Conservation (phyloP, 2,888 invertebrate genomes). For the Muscina levida region DNA sequence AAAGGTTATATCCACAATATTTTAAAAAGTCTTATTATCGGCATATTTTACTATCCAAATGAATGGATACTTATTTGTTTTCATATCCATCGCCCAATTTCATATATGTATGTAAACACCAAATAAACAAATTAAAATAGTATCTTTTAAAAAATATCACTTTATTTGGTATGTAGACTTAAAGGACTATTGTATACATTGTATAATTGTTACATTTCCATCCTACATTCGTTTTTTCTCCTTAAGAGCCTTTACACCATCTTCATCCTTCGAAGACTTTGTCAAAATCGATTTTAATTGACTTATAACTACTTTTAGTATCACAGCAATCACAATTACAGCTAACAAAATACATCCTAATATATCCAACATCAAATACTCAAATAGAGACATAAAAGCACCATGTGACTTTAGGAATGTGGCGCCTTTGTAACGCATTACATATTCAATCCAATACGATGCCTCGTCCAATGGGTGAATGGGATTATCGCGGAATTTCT, state of each 20-base stretch:
- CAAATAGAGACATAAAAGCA: slow-evolving; percentile 78
- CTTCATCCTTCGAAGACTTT: slow-evolving; percentile 20
- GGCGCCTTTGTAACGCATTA: slow-evolving; percentile 80
- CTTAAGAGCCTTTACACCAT: background rate
- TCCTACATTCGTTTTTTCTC: slow-evolving; percentile 47
- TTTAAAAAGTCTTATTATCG: too few species aligned
- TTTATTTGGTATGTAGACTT: background rate
- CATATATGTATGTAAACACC: too few species aligned
- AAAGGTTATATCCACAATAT: too few species aligned
- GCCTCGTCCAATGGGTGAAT: slow-evolving; percentile 82
- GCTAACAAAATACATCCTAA: slow-evolving; percentile 78
- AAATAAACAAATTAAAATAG: too few species aligned
- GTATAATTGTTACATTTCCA: background rate
- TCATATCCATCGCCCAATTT: too few species aligned
- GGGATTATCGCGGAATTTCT: slow-evolving; percentile 81
- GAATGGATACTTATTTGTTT: too few species aligned
- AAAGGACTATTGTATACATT: background rate
- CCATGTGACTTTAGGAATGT: slow-evolving; percentile 78
- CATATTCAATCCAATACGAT: slow-evolving; percentile 84
- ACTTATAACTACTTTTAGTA: slow-evolving; percentile 70
- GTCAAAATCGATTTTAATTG: slow-evolving; percentile 48
- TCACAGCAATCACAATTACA: slow-evolving; percentile 69
- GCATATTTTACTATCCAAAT: too few species aligned
- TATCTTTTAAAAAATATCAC: too few species aligned
- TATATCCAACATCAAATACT: slow-evolving; percentile 81